Percentiles rank a stretch among this genome's conserved stretches.
Conservation (phyloP, 1,140 invertebrate genomes). For the Platyura marginata region DNA sequence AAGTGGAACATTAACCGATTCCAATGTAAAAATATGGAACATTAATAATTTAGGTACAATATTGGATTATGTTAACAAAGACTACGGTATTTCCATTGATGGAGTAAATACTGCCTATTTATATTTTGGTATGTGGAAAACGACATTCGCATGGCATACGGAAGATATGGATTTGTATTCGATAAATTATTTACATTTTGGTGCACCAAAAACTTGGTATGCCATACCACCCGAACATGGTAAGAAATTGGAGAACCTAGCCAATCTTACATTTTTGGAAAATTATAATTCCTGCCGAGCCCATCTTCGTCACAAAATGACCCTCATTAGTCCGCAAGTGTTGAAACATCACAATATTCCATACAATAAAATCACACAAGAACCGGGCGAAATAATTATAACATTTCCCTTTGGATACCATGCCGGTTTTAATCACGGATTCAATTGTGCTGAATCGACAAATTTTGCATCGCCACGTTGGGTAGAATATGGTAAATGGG, state of each 20-base stretch:
- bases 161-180: slow-evolving; percentile 87
- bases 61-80: slow-evolving; percentile 82
- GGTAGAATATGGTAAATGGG: slow-evolving; percentile 96
- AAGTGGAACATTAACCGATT: slow-evolving; percentile 84
- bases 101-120: slow-evolving; percentile 98
- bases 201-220: slow-evolving; percentile 91
- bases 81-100: slow-evolving; percentile 92
- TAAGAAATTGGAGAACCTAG: slow-evolving; percentile 75
- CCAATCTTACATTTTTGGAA: slow-evolving; percentile 77
- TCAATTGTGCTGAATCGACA: slow-evolving; percentile 98
- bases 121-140: slow-evolving; percentile 99
- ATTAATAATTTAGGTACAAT: slow-evolving; percentile 82
- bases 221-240: slow-evolving; percentile 91
- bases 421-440: slow-evolving; percentile 93
- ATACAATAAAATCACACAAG: slow-evolving; percentile 92
- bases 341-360: slow-evolving; percentile 88
- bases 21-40: slow-evolving; percentile 59
- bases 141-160: slow-evolving; percentile 93
- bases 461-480: slow-evolving; percentile 95
- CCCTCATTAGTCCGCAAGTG: slow-evolving; percentile 84
- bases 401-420: slow-evolving; percentile 98
- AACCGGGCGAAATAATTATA: slow-evolving; percentile 95
- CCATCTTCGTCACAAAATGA: slow-evolving; percentile 98
- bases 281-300: slow-evolving; percentile 77
- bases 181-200: slow-evolving; percentile 95